These are phyloP conservation scores for Drosophila navojoa DNA, from an alignment of 1,140 invertebrate species.

Conservation along the genomic window DNA sequence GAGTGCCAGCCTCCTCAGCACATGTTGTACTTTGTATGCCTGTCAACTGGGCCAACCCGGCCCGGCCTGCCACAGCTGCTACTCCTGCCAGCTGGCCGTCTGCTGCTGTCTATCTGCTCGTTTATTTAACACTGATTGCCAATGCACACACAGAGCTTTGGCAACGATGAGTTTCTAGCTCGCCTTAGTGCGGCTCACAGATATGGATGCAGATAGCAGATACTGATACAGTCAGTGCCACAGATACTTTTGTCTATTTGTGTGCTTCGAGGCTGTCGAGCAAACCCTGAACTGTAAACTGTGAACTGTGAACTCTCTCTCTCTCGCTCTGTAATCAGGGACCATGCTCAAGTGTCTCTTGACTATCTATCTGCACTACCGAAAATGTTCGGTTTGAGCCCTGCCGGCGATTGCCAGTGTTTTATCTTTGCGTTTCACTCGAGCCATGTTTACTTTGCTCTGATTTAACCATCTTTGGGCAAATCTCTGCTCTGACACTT, in stretches of 20 bases:
- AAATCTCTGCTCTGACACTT: constrained; percentile 26
- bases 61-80: not conserved
- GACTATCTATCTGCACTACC: not conserved
- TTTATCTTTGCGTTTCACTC: constrained; percentile 27
- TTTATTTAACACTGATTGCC: constrained; percentile 81
- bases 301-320: constrained; percentile 23
- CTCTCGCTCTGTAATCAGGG: constrained; percentile 34
- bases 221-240: not conserved
- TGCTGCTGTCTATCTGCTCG: constrained; percentile 51
- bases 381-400: constrained; percentile 57
- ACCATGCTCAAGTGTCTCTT: constrained; percentile 21
- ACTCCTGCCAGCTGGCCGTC: constrained; percentile 9
- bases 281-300: constrained; percentile 64
- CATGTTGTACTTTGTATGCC: constrained; percentile 62
- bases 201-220: constrained; percentile 13
- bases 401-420: constrained; percentile 43
- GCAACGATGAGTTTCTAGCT: constrained; percentile 38
- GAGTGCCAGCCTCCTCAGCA: constrained; percentile 18
- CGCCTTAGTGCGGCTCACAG: constrained; percentile 8
- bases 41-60: constrained; percentile 13
- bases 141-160: constrained; percentile 74
- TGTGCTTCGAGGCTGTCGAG: constrained; percentile 46
- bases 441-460: not conserved
- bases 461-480: constrained; percentile 16
- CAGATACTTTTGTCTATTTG: constrained; percentile 32